Evolutionary conservation across 2,797 vertebrate genomes (phyloP), one percentile per base, ranked within the genome.

Genomic region (Bufotes viridis): DNA sequence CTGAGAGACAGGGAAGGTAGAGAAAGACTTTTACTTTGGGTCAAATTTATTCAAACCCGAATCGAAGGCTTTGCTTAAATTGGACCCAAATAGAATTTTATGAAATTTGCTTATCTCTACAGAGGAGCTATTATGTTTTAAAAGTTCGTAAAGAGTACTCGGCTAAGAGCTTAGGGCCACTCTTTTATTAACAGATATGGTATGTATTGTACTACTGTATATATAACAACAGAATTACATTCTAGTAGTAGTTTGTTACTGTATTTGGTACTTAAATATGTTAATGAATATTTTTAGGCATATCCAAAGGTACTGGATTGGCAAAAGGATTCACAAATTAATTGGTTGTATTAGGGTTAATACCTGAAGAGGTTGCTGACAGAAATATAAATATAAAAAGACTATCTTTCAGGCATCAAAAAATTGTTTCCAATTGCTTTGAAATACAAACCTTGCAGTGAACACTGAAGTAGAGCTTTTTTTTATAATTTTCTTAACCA

Each of bases 401-500:
- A 20, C 10, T 51, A 18, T 69, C 29, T 69, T 69, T 55, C 15
- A 55, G 63, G 49, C 81, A 55, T 69, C 34, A 49, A 69, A n/a
- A 82, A 69, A 26, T 82, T 57, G 81, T 53, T 82, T 82, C 81
- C 63, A 1, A 69, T n/a, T 82, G 63, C 84, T 85, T 78, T 78
- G 74, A 78, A 78, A 61, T 65, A 29, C 13, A 78, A 78, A 78
- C 42, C 84, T 78, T n/a, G 15, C 84, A 7, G 60, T 65, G 53
- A 85, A 76, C 57, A 61, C 7, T 75, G 12, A 85, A 85, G 24
- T 15, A 34, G 14, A 53, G 51, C 74, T 85, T 78, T 29, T 65
- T 29, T 85, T 76, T 61, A 15, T 14, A 0, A 84, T 74, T 65
- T 85, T 78, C 34, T 55, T 53, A 85, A 78, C 42, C 42, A 7